Evolutionary conservation across 2,797 vertebrate genomes (phyloP).

Genomic region (Hydrolagus colliei): DNA sequence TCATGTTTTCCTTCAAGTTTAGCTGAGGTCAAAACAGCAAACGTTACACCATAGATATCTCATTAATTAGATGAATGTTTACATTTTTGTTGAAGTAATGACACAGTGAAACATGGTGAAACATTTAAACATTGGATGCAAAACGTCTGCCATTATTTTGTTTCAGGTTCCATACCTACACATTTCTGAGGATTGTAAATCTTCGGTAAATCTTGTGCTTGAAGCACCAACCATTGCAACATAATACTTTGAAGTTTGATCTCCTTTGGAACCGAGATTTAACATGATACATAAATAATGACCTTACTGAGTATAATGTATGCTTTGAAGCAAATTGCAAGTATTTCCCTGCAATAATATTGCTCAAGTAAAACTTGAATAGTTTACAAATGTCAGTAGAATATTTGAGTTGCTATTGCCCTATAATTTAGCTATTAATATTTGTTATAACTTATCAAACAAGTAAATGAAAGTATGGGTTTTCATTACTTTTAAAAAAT

Average conservation of each 20-base stretch:
- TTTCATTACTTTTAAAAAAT: too few relatives aligned
- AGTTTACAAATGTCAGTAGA: background rate
- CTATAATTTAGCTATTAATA: too few relatives aligned
- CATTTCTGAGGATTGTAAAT: background rate
- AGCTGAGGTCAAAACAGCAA: background rate
- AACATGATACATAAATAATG: background rate
- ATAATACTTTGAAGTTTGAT: conserved; percentile 2
- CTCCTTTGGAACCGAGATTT: background rate
- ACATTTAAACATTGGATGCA: background rate
- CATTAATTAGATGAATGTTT: background rate
- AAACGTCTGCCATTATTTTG: background rate
- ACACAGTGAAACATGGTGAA: background rate
- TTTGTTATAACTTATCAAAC: too few relatives aligned
- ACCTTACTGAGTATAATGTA: background rate
- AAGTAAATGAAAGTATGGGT: too few relatives aligned
- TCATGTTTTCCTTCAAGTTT: background rate
- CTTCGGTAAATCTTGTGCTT: background rate
- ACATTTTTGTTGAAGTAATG: background rate
- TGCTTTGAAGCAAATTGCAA: background rate
- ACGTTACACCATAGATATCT: background rate
- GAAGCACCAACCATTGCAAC: background rate
- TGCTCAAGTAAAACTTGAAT: too few relatives aligned
- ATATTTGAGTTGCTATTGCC: too few relatives aligned
- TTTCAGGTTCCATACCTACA: background rate
- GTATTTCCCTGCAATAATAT: background rate